Conservation (phyloP, 2,113 vertebrate genomes). For the Scatophagus argus region DNA sequence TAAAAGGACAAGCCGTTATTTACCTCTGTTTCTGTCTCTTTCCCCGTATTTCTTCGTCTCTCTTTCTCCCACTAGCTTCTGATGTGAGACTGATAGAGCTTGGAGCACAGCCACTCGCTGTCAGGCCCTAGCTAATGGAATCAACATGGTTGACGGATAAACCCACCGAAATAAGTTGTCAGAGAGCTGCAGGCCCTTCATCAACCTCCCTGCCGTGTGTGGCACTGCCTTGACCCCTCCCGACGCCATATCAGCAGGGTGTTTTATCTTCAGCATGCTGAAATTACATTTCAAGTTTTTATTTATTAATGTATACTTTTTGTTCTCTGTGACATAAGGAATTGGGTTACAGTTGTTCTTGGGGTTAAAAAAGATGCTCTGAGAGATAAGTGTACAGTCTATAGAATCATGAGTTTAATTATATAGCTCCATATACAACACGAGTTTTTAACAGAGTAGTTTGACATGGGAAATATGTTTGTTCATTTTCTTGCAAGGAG, state of each 20-base stretch:
- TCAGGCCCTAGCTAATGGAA: constrained; percentile 75
- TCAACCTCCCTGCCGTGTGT: constrained; percentile 63
- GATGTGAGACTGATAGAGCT: constrained; percentile 71
- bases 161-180: constrained; percentile 78
- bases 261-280: constrained; percentile 56
- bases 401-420: background rate
- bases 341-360: constrained; percentile 1
- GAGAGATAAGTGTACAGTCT: constrained; percentile 21
- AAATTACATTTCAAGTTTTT: constrained; percentile 65
- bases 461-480: background rate
- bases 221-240: constrained; percentile 63
- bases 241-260: constrained; percentile 15
- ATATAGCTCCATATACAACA: background rate
- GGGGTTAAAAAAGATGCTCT: constrained; percentile 12
- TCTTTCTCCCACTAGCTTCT: constrained; percentile 53
- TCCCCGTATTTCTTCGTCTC: constrained; percentile 50
- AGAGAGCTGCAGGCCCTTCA: constrained; percentile 66
- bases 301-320: constrained; percentile 69
- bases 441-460: background rate
- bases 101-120: constrained; percentile 69
- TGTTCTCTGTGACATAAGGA: constrained; percentile 33
- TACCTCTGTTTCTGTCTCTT: constrained; percentile 51
- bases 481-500: background rate
- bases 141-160: constrained; percentile 80
- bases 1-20: constrained; percentile 35